Conservation (phyloP, 2,113 vertebrate species). For the Apaloderma vittatum region DNA sequence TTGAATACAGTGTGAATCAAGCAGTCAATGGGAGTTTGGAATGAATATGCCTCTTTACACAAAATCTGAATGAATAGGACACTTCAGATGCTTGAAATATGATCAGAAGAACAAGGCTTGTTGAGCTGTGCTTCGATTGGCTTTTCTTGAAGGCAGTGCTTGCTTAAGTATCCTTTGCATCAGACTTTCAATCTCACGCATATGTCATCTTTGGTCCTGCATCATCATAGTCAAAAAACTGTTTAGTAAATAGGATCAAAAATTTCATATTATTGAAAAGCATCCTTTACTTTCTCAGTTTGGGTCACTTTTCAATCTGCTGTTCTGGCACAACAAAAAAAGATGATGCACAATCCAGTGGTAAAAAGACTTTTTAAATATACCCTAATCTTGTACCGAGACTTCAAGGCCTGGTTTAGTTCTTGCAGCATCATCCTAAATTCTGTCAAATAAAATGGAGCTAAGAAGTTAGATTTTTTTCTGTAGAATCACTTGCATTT, state of each 20-base stretch:
- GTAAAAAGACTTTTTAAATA: background rate
- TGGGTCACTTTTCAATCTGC: background rate
- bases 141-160: background rate
- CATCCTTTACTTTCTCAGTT: background rate
- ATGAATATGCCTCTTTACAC: background rate
- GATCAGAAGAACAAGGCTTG: background rate
- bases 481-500: background rate
- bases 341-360: background rate
- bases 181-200: background rate
- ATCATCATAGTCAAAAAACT: background rate
- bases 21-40: background rate
- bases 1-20: background rate
- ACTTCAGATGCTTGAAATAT: background rate
- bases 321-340: background rate
- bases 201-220: background rate
- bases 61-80: background rate
- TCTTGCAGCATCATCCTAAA: background rate
- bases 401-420: background rate
- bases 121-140: background rate
- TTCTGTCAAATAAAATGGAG: background rate
- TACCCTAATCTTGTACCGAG: background rate
- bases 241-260: background rate
- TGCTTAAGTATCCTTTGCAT: background rate
- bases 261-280: background rate
- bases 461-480: rapidly evolving